These are phyloP conservation scores for Sipha flava DNA, from an alignment of 1,140 invertebrate species.

Conservation along the genomic window DNA sequence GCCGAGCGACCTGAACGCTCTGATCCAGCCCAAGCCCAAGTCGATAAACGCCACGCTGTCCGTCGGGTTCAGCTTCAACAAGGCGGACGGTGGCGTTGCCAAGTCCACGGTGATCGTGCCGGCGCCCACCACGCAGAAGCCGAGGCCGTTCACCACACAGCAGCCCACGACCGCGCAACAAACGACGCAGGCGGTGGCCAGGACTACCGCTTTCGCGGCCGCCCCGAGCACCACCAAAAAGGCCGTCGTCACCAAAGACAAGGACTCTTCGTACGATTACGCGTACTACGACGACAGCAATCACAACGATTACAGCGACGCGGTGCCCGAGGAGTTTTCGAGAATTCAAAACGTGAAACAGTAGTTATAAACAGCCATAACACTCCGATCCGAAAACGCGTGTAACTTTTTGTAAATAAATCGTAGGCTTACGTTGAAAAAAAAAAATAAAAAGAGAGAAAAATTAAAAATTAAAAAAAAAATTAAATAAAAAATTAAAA, in stretches of 20 bases:
- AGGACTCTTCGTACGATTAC: conserved; percentile 38
- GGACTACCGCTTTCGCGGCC: not conserved
- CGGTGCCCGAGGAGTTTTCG: conserved; percentile 38
- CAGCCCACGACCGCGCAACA: not conserved
- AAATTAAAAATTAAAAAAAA: no score
- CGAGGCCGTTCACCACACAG: conserved; percentile 1
- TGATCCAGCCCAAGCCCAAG: conserved; percentile 34
- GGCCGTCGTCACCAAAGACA: conserved; percentile 33
- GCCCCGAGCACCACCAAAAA: not conserved
- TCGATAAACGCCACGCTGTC: conserved; percentile 38
- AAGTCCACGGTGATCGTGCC: conserved; percentile 12
- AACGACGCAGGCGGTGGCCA: conserved; percentile 16
- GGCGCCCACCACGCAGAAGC: conserved; percentile 30
- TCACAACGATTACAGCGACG: conserved; percentile 39
- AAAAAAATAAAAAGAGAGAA: no score
- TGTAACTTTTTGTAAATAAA: conserved; percentile 31
- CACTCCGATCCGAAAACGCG: no score
- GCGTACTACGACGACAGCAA: conserved; percentile 39
- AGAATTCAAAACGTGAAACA: conserved; percentile 36
- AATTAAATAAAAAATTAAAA: no score
- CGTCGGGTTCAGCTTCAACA: conserved; percentile 37
- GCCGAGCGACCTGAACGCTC: conserved; percentile 39
- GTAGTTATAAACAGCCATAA: not conserved
- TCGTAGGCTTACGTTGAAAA: not conserved
- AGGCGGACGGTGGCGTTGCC: not conserved